These are phyloP conservation scores for Thryonomys swinderianus DNA, from an alignment of 2,113 vertebrate species.

Conservation along the genomic window DNA sequence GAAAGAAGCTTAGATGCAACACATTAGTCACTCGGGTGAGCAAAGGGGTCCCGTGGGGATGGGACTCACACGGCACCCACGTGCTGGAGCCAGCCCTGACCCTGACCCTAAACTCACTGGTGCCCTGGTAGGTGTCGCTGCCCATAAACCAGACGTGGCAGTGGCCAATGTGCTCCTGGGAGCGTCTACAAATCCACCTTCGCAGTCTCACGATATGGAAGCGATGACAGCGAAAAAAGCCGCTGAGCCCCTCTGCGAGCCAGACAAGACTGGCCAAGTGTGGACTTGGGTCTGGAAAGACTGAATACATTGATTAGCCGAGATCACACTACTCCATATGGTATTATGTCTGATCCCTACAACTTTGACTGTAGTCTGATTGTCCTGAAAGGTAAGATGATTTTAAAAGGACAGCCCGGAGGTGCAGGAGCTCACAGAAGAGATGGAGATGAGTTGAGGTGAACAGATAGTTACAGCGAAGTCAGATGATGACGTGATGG, in stretches of 20 bases:
- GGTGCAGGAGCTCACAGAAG: neutral
- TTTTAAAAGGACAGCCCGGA: neutral
- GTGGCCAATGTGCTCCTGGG: neutral
- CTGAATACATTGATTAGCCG: too few species aligned
- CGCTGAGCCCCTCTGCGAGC: neutral
- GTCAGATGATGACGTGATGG: accelerated
- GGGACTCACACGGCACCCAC: neutral
- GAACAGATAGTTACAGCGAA: accelerated
- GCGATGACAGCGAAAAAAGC: neutral
- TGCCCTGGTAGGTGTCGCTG: neutral
- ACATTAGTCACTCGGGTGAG: neutral
- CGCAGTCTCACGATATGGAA: neutral
- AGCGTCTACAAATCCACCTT: neutral
- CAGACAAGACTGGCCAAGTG: neutral
- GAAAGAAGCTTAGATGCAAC: neutral
- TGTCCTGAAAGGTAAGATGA: neutral
- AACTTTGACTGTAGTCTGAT: neutral
- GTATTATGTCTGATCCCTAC: accelerated
- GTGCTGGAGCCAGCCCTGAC: neutral
- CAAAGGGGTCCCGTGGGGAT: accelerated
- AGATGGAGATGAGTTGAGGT: neutral
- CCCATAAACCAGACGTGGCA: neutral
- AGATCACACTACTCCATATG: neutral
- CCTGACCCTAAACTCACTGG: neutral
- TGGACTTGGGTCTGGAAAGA: neutral